Evolutionary conservation across 2,888 invertebrate species (phyloP), one percentile per base, ranked within the genome.

Genomic region (Diplazon laetatorius): DNA sequence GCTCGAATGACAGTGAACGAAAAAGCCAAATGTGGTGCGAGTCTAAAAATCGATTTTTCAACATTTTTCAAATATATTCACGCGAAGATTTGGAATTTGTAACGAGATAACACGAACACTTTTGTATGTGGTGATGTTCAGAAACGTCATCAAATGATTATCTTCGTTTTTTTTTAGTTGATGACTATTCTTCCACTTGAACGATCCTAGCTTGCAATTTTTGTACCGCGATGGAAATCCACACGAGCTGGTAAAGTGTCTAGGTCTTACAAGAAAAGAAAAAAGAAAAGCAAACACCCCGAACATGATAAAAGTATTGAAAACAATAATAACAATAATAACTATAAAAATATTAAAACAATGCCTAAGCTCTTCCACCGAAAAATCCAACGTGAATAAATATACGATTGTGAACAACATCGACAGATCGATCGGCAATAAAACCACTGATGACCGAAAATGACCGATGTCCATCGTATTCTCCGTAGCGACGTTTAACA

Each of bases 391-490:
- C 10, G 46, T n/a, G 6, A 8, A 46, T 62, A 18, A 5, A n/a
- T 16, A 4, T 37, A 39, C 20, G 37, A 6, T 70, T 50, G 3
- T 70, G 25, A 60, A 37, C 25, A 50, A 60, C 59, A 70, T 39
- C 46, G 60, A 60, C 50, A 12, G 39, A 48, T 60, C 70, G 48
- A 60, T 70, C 22, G 50, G 50, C 60, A 39, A 20, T 48, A 39
- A 16, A 14, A 35, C n/a, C 25, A n/a, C 18, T 70, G 59, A 70
- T 48, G 69, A 57, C n/a, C n/a, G 48, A 20, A 39, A 52, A 50
- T 52, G 55, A 66, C 52, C 25, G 35, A 46, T 14, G 52, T 30
- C 14, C 14, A 46, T 48, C 18, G 50, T n/a, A 10, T 39, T 12
- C 35, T 39, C 39, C 25, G 16, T n/a, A 30, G 10, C 14, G 22